phyloP scores from a whole-genome alignment of 2,113 vertebrate genomes.

The Ailurus styani region DNA sequence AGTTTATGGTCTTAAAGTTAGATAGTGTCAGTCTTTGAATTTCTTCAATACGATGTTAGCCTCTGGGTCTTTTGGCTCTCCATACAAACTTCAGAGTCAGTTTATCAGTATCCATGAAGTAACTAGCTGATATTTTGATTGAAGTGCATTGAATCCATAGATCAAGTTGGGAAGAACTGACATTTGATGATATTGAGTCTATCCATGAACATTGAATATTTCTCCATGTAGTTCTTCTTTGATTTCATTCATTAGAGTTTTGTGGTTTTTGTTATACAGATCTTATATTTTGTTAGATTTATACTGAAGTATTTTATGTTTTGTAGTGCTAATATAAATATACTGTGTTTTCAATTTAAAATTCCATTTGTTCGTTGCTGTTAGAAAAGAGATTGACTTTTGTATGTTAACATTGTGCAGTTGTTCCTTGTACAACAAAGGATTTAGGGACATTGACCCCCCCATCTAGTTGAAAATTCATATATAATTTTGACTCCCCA shows the following conservation, averaged over 20 bases:
- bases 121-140: neutral
- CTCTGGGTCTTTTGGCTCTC: neutral
- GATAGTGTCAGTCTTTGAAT: neutral
- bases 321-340: neutral
- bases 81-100: neutral
- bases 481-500: neutral
- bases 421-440: neutral
- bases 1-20: neutral
- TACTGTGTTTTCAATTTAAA: neutral
- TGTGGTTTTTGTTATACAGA: neutral
- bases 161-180: neutral
- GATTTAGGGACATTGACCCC: neutral
- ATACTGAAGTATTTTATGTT: neutral
- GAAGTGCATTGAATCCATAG: neutral
- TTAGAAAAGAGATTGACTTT: neutral
- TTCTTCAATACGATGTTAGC: neutral
- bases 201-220: neutral
- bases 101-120: neutral
- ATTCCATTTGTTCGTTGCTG: neutral
- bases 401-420: neutral
- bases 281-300: neutral
- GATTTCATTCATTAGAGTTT: neutral
- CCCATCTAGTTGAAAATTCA: neutral
- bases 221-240: neutral
- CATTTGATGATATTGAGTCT: neutral